phyloP scores from a whole-genome alignment of 2,888 invertebrate genomes.

The Rhogogaster chlorosoma region DNA sequence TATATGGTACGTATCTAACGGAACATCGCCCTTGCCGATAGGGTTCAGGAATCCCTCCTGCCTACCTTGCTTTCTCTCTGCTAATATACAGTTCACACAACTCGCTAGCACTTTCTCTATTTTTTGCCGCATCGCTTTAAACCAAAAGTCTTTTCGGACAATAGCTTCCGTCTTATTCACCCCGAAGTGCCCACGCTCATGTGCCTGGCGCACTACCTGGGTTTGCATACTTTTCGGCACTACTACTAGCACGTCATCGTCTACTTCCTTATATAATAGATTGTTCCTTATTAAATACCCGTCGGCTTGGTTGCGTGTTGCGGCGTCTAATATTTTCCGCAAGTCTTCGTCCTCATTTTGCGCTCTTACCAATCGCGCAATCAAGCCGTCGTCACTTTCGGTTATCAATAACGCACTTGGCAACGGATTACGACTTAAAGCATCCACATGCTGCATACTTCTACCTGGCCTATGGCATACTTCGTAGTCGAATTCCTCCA shows the following conservation, averaged over 20 bases:
- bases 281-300: slow-evolving; percentile 43
- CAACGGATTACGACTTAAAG: slow-evolving; percentile 52
- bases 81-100: slow-evolving; percentile 59
- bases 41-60: slow-evolving; percentile 68
- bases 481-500: slow-evolving; percentile 54
- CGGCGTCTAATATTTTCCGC: slow-evolving; percentile 21
- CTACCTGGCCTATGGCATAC: slow-evolving; percentile 54
- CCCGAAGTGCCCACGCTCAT: slow-evolving; percentile 70
- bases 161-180: slow-evolving; percentile 64
- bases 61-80: slow-evolving; percentile 64
- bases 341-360: slow-evolving; percentile 45
- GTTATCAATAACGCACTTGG: background rate
- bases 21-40: slow-evolving; percentile 67
- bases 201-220: slow-evolving; percentile 69
- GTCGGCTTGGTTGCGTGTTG: background rate
- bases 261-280: slow-evolving; percentile 51
- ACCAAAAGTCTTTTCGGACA: slow-evolving; percentile 65
- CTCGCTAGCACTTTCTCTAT: slow-evolving; percentile 56
- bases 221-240: slow-evolving; percentile 69
- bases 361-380: background rate
- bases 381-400: background rate
- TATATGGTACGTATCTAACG: slow-evolving; percentile 67
- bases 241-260: slow-evolving; percentile 57
- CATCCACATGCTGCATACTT: slow-evolving; percentile 55
- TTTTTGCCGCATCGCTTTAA: slow-evolving; percentile 57